These are phyloP conservation scores for Pelobates fuscus DNA, from an alignment of 2,113 vertebrate genomes.

Conservation along the genomic window DNA sequence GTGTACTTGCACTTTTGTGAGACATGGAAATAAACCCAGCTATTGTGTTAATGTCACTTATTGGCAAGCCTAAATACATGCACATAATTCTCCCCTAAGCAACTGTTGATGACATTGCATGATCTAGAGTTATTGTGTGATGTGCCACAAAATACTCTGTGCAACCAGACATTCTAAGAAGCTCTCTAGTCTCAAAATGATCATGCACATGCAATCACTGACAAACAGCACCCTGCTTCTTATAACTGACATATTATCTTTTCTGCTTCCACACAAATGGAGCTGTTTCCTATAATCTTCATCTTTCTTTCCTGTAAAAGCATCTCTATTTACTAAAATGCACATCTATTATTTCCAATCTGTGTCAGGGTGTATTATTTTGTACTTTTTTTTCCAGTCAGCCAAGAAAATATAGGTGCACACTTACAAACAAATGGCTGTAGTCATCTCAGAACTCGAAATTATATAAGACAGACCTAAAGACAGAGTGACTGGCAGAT, in stretches of 20 bases:
- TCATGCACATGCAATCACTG: conserved; percentile 64
- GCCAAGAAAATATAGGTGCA: conserved; percentile 27
- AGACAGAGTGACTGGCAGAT: not conserved
- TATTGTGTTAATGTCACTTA: conserved; percentile 72
- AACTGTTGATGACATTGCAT: conserved; percentile 63
- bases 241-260: conserved; percentile 65
- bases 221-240: conserved; percentile 62
- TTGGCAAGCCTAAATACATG: conserved; percentile 60
- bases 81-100: conserved; percentile 57
- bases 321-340: conserved; percentile 56
- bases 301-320: conserved; percentile 65
- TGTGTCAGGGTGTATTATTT: conserved; percentile 57
- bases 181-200: conserved; percentile 55
- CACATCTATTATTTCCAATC: conserved; percentile 58
- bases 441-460: conserved; percentile 10
- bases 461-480: too few relatives aligned
- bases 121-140: conserved; percentile 45
- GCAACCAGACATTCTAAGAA: conserved; percentile 56
- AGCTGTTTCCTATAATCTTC: conserved; percentile 63
- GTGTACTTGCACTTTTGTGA: conserved; percentile 58
- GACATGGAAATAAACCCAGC: conserved; percentile 75
- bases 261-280: conserved; percentile 61
- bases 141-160: conserved; percentile 51
- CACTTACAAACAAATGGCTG: conserved; percentile 32
- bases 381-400: conserved; percentile 44